A percentile compares a stretch with the other conserved stretches of the same genome.
Evolutionary conservation across 2,888 invertebrate genomes (phyloP).

Genomic region (Macroteleia sp.): DNA sequence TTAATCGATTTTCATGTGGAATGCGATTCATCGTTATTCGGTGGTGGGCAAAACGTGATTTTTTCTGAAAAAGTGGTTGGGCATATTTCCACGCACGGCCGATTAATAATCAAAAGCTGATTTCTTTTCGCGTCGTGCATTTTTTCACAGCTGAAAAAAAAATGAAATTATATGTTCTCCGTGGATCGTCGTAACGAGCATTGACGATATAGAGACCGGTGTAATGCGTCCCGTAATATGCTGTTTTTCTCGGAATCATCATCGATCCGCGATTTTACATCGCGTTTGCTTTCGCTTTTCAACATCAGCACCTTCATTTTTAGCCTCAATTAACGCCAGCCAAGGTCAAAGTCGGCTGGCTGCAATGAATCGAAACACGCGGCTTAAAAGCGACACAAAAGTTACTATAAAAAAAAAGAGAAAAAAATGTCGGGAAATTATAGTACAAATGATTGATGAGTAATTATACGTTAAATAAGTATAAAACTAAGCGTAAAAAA

Average conservation of each 20-base stretch:
- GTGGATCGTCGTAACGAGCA: constrained; percentile 13
- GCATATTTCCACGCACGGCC: constrained; percentile 47
- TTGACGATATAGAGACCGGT: constrained; percentile 20
- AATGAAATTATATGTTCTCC: constrained; percentile 22
- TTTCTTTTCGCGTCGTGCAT: constrained; percentile 8
- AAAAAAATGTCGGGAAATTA: constrained; percentile 36
- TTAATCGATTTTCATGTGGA: constrained; percentile 10
- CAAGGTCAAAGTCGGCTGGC: constrained; percentile 59
- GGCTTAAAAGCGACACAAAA: constrained; percentile 18
- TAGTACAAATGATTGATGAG: too few species aligned
- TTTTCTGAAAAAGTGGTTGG: background rate
- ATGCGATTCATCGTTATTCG: background rate
- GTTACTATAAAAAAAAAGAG: background rate
- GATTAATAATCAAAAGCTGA: constrained; percentile 29
- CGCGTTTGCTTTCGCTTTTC: constrained; percentile 59
- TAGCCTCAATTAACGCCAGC: constrained; percentile 59
- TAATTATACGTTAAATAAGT: too few species aligned
- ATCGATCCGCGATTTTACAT: constrained; percentile 43
- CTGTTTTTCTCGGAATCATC: constrained; percentile 48
- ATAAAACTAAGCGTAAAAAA: too few species aligned
- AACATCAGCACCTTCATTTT: constrained; percentile 58
- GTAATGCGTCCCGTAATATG: constrained; percentile 28
- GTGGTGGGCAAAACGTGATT: background rate
- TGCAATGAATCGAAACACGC: constrained; percentile 51
- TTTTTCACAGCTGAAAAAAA: constrained; percentile 13